Evolutionary conservation across 1,140 invertebrate species (phyloP), one percentile per base, ranked within the genome.

Genomic region (Orussus abietinus): DNA sequence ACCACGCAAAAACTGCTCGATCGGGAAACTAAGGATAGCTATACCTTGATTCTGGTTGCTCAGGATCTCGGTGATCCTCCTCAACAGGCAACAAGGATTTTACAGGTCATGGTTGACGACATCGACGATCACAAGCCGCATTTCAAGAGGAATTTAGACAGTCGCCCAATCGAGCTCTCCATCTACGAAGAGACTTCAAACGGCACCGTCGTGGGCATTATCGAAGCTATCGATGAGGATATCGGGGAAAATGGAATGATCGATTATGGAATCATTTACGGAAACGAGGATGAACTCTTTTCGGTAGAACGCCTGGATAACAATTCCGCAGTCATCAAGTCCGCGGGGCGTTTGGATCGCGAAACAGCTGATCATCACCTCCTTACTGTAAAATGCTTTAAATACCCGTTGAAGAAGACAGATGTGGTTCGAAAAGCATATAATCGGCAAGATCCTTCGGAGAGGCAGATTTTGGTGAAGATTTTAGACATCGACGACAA

Each of bases 51-150:
- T 7, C 55, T 90, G 1, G 78, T 86, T 2, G 86, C 85, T 1
- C 79, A 81, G 37, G 88, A 91, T 63, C 72, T 81, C 12, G 88
- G 88, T 0, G 74, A 78, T 29, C 85, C 86, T 1, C 82, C 85
- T 6, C 87, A 90, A 53, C 83, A 85, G 42, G 77, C 81, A 1
- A 84, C 84, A 0, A 69, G 83, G 33, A 77, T 88, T 1, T 71
- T 88, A 0, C 78, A 80, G 36, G 79, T 90, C 0, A 75, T 75
- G 10, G 77, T 91, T 1, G 75, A 79, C 2, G 88, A 91, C 51
- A 79, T 88, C 7, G 86, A 92, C 50, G 88, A 92, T 57, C 85
- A 90, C 51, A 79, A 82, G 36, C 88, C 88, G 0, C 74, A 80
- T 33, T 90, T 91, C 45, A 77, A 75, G 5, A 75, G 86, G 48